Evolutionary conservation across 2,888 invertebrate genomes (phyloP).

Genomic region (Apodemia mormo): DNA sequence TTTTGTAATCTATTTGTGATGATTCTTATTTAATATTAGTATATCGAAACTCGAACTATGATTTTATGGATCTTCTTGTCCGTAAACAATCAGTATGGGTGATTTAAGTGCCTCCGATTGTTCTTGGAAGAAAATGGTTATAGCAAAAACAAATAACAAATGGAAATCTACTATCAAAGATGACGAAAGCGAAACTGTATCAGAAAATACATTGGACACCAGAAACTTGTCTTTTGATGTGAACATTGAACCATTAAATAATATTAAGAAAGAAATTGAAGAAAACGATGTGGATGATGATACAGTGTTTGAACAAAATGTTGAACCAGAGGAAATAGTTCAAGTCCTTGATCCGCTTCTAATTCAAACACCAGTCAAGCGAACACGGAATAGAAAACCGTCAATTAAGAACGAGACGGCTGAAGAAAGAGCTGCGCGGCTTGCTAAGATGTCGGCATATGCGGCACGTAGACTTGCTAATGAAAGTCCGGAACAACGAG

Average conservation of each 20-base stretch:
- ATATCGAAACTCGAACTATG: constrained; percentile 53
- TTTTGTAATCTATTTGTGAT: too few species aligned
- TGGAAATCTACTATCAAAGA: constrained; percentile 62
- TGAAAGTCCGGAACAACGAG: constrained; percentile 67
- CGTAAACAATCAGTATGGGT: constrained; percentile 77
- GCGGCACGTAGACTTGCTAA: constrained; percentile 69
- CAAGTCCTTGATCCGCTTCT: constrained; percentile 51
- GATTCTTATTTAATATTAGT: background rate
- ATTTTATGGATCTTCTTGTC: constrained; percentile 73
- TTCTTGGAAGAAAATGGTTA: constrained; percentile 75
- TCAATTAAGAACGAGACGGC: constrained; percentile 53
- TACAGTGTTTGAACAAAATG: constrained; percentile 30
- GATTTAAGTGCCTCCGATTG: constrained; percentile 60
- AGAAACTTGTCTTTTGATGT: constrained; percentile 47
- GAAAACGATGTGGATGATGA: constrained; percentile 34
- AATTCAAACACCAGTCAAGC: constrained; percentile 37
- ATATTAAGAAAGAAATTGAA: constrained; percentile 49
- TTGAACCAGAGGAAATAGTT: constrained; percentile 28
- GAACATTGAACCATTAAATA: constrained; percentile 39
- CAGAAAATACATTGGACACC: constrained; percentile 42
- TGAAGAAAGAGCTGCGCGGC: constrained; percentile 57
- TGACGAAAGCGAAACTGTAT: constrained; percentile 43
- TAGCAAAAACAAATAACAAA: constrained; percentile 65
- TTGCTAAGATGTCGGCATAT: constrained; percentile 71
- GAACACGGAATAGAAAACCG: constrained; percentile 46